Evolutionary conservation across 2,888 invertebrate genomes (phyloP).

Genomic region (Protophormia terraenovae): DNA sequence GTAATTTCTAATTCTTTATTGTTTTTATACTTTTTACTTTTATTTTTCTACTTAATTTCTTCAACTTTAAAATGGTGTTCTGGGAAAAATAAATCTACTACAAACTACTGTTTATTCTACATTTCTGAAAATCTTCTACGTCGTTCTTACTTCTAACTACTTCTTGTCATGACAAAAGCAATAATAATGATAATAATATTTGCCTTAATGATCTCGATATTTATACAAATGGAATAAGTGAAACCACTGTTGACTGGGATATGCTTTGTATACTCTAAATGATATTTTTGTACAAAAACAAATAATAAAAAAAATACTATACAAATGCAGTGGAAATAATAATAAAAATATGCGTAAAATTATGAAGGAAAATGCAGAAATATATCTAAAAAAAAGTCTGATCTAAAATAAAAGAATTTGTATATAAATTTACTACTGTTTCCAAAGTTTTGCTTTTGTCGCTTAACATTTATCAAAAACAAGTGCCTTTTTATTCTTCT

Average conservation of each 20-base stretch:
- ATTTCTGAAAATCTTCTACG: slow-evolving; percentile 19
- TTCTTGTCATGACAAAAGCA: slow-evolving; percentile 2
- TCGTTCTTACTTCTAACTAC: not conserved
- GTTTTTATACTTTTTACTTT: slow-evolving; percentile 38
- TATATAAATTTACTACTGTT: not conserved
- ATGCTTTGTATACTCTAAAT: slow-evolving; percentile 50
- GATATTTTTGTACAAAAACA: slow-evolving; percentile 15
- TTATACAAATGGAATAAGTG: slow-evolving; percentile 56
- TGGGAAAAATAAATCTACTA: slow-evolving; percentile 9
- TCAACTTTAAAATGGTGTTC: slow-evolving; percentile 35
- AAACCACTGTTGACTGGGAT: slow-evolving; percentile 55
- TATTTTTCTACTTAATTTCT: slow-evolving; percentile 26
- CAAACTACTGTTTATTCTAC: not conserved
- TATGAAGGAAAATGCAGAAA: slow-evolving; percentile 26
- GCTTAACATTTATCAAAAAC: not conserved
- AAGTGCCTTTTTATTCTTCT: slow-evolving; percentile 44
- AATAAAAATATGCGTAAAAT: not conserved
- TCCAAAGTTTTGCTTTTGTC: not conserved
- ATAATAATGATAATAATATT: slow-evolving; percentile 42
- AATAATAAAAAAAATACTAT: not conserved
- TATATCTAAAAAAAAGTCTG: slow-evolving; percentile 54
- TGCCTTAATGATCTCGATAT: slow-evolving; percentile 58
- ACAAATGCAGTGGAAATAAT: slow-evolving; percentile 10
- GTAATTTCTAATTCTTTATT: slow-evolving; percentile 47
- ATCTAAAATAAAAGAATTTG: slow-evolving; percentile 37